Percentiles rank a stretch among this genome's conserved stretches.
Conservation (phyloP, 2,113 vertebrate species). For the Prinia subflava region DNA sequence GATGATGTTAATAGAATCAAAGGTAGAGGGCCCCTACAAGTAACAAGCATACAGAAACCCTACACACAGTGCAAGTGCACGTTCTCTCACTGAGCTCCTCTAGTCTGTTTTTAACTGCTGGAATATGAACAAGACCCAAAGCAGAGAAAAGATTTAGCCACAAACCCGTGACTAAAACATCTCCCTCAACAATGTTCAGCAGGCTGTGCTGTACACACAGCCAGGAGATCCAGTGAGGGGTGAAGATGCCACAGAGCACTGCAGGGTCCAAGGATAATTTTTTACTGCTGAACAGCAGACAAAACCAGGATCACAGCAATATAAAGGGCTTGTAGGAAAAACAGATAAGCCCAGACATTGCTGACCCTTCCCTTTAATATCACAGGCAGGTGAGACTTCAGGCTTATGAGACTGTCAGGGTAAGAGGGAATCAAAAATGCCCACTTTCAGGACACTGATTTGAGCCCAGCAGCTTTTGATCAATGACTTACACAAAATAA, state of each 20-base stretch:
- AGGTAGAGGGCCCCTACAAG: background rate
- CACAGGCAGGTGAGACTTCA: background rate
- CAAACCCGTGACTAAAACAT: background rate
- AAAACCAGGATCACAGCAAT: background rate
- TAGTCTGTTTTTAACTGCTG: background rate
- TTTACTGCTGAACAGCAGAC: background rate
- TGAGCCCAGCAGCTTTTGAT: background rate
- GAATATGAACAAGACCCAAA: background rate
- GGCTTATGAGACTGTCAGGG: background rate
- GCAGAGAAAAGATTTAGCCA: background rate
- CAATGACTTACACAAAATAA: background rate
- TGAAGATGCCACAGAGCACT: background rate
- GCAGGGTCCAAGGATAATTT: background rate
- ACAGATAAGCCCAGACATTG: background rate
- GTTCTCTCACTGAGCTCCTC: background rate
- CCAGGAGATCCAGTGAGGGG: background rate
- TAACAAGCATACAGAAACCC: background rate
- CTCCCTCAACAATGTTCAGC: background rate
- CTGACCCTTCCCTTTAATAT: background rate
- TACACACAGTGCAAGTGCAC: background rate
- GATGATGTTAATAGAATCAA: background rate
- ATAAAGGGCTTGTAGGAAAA: background rate
- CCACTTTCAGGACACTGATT: background rate
- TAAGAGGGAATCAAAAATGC: background rate
- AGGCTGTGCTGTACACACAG: background rate